These are phyloP conservation scores for Odontamblyopus lacepedii DNA, from an alignment of 2,797 vertebrate species.

Conservation along the genomic window DNA sequence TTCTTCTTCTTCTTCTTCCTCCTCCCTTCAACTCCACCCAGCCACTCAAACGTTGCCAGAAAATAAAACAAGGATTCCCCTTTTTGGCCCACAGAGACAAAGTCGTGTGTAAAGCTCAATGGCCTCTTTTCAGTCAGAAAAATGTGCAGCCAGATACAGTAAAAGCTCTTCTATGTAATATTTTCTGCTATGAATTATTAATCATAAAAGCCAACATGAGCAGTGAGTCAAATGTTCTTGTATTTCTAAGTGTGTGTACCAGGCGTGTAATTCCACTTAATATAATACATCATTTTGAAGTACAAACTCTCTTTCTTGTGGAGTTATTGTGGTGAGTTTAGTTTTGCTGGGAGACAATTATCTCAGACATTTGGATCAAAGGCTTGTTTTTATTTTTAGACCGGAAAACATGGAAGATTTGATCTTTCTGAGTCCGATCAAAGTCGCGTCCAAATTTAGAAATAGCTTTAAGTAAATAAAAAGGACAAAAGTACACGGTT, in stretches of 20 bases:
- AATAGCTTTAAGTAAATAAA: neutral
- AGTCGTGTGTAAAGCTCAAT: slow-evolving; percentile 26
- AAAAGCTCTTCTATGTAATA: slow-evolving; percentile 2
- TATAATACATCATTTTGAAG: too few species aligned
- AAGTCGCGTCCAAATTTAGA: neutral
- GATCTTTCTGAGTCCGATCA: neutral
- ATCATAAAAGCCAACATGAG: too few species aligned
- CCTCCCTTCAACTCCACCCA: slow-evolving; percentile 49
- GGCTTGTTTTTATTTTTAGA: neutral
- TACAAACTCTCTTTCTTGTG: too few species aligned
- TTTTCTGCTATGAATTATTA: neutral
- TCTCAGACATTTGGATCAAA: neutral
- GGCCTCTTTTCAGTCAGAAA: slow-evolving; percentile 8
- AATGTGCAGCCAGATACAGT: slow-evolving; percentile 20
- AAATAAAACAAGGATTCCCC: slow-evolving; percentile 51
- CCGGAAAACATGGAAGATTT: neutral
- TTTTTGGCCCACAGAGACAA: slow-evolving; percentile 33
- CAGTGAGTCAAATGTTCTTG: too few species aligned
- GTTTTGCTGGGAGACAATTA: neutral
- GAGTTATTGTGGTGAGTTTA: neutral
- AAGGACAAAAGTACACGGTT: neutral
- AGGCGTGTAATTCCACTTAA: too few species aligned
- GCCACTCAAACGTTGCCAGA: slow-evolving; percentile 19
- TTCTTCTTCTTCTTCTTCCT: slow-evolving; percentile 9
- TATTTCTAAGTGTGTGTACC: too few species aligned